phyloP scores from a whole-genome alignment of 2,888 invertebrate genomes.

The Caenorhabditis afra region DNA sequence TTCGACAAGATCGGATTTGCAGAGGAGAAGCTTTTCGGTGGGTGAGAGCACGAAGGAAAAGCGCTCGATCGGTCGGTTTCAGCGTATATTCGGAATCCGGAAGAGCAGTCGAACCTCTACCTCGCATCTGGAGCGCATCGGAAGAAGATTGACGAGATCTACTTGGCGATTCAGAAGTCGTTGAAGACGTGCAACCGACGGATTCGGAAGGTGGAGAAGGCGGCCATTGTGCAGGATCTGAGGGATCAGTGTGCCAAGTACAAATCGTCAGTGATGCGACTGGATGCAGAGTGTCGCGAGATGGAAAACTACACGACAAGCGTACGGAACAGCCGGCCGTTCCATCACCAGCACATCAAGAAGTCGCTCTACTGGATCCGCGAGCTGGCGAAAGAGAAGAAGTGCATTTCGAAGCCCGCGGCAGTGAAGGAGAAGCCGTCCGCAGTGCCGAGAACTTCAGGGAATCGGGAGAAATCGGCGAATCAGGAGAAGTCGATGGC shows the following conservation, averaged over 20 bases:
- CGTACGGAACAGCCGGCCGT: not conserved
- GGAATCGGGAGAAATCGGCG: not conserved
- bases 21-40: conserved; percentile 26
- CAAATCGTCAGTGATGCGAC: not conserved
- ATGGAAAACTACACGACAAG: not conserved
- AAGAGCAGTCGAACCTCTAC: conserved; percentile 21
- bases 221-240: conserved; percentile 19
- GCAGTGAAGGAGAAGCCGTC: not conserved
- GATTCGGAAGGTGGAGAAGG: conserved; percentile 27
- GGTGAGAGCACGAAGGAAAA: not conserved
- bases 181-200: conserved; percentile 32
- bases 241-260: conserved; percentile 25
- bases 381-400: not conserved
- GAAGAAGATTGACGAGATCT: conserved; percentile 7
- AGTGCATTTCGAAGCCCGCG: not conserved
- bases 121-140: not conserved
- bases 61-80: too few species aligned
- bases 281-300: conserved; percentile 22
- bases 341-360: conserved; percentile 6
- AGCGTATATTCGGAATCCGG: conserved; percentile 22
- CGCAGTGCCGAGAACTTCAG: too few species aligned
- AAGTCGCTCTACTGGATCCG: conserved; percentile 12
- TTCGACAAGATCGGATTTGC: conserved; percentile 10
- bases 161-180: not conserved
- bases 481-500: not conserved